These are phyloP conservation scores for Rafetus swinhoei DNA, from an alignment of 2,113 vertebrate species.

Conservation along the genomic window DNA sequence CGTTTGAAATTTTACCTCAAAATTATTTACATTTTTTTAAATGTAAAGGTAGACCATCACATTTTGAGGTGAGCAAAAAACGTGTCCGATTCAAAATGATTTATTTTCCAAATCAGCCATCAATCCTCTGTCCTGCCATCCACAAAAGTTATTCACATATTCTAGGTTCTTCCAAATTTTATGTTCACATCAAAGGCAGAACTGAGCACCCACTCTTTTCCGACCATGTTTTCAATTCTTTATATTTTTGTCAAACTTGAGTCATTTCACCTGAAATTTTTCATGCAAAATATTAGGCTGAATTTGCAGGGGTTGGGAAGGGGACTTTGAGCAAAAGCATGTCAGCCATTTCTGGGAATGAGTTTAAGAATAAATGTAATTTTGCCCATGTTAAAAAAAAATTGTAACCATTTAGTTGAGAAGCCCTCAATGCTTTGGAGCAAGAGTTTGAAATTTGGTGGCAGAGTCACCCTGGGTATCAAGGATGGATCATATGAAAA, in stretches of 20 bases:
- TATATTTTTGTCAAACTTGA: background rate
- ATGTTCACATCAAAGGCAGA: conserved; percentile 29
- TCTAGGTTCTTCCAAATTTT: conserved; percentile 21
- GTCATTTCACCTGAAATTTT: background rate
- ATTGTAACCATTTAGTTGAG: background rate
- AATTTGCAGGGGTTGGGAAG: too few species aligned
- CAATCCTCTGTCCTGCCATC: fast-evolving
- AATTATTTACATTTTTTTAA: background rate
- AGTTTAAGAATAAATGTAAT: background rate
- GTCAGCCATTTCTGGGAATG: background rate
- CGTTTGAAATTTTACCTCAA: background rate
- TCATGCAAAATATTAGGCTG: background rate
- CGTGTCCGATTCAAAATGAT: background rate
- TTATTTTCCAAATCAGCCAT: background rate
- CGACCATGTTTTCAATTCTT: background rate
- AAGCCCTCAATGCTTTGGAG: background rate
- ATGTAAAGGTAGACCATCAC: background rate
- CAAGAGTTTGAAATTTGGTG: background rate
- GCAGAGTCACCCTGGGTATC: background rate
- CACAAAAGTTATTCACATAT: background rate
- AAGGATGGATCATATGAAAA: background rate
- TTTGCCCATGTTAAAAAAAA: background rate
- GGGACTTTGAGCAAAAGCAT: background rate
- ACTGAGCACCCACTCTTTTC: background rate
- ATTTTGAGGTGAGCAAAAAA: background rate